phyloP scores from a whole-genome alignment of 1,140 invertebrate species.

The Pachyrhynchus sulphureomaculatus region DNA sequence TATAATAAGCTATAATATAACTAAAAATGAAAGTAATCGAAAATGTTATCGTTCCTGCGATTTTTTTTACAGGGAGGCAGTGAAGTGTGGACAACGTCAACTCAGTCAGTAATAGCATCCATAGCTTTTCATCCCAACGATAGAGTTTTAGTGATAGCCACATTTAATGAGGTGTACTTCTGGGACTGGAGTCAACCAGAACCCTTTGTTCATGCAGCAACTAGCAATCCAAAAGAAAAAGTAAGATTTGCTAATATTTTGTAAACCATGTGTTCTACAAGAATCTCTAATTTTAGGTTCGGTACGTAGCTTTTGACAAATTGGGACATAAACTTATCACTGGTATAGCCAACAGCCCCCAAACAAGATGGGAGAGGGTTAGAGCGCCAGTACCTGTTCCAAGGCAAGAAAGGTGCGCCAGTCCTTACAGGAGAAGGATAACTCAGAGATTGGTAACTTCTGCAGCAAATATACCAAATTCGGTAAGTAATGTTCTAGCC shows the following conservation, averaged over 20 bases:
- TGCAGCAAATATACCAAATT: conserved; percentile 3
- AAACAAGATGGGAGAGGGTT: conserved; percentile 56
- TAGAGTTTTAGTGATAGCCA: conserved; percentile 80
- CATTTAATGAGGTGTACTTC: conserved; percentile 82
- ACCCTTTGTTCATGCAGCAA: conserved; percentile 72
- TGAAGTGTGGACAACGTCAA: conserved; percentile 76
- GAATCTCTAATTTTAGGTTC: conserved; percentile 51
- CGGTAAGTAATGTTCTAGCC: conserved; percentile 17
- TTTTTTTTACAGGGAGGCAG: conserved; percentile 70
- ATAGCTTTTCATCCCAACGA: conserved; percentile 85
- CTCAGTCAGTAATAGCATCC: conserved; percentile 77
- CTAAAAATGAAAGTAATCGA: neutral
- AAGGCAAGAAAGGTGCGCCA: conserved; percentile 40
- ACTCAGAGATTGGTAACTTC: conserved; percentile 39
- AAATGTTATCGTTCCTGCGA: conserved; percentile 1
- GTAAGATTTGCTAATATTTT: too few relatives aligned
- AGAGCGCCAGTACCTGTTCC: conserved; percentile 50
- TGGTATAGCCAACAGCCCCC: conserved; percentile 72
- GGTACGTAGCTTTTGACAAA: conserved; percentile 84
- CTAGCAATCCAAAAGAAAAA: conserved; percentile 73
- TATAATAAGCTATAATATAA: neutral
- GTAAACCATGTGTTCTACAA: too few relatives aligned
- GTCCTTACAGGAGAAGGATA: conserved; percentile 42
- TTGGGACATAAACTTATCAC: conserved; percentile 82
- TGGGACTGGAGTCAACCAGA: conserved; percentile 85